These are phyloP conservation scores for Styela clava DNA, from an alignment of 23 tunicate genomes.

Conservation along the genomic window DNA sequence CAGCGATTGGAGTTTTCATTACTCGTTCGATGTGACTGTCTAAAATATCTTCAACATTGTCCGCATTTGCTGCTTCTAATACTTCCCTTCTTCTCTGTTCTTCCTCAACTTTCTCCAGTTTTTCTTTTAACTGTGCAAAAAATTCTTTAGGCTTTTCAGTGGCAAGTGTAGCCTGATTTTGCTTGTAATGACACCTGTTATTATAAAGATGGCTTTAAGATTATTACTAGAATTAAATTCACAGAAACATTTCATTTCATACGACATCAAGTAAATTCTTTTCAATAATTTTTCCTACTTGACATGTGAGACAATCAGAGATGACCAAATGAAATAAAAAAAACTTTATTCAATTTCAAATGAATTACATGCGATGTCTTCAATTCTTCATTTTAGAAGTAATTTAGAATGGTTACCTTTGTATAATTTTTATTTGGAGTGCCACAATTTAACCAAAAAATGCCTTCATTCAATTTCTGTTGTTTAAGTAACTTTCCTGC, in stretches of 20 bases:
- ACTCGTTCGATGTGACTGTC: constrained; percentile 30
- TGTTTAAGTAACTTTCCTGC: too few relatives aligned
- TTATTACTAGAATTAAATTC: background rate
- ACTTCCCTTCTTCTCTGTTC: constrained; percentile 35
- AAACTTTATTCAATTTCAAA: too few relatives aligned
- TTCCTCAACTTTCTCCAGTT: constrained; percentile 61
- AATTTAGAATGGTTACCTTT: too few relatives aligned
- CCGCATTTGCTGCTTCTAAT: background rate
- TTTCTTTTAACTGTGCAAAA: constrained; percentile 40
- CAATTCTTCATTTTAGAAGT: too few relatives aligned
- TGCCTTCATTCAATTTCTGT: too few relatives aligned
- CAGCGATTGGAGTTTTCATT: constrained; percentile 21
- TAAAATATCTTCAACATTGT: constrained; percentile 19
- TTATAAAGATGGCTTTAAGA: background rate
- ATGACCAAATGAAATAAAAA: too few relatives aligned
- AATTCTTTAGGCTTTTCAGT: constrained; percentile 71
- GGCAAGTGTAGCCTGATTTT: constrained; percentile 68
- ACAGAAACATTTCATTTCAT: too few relatives aligned
- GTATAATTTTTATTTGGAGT: too few relatives aligned
- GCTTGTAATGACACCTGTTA: constrained; percentile 18
- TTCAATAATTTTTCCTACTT: too few relatives aligned
- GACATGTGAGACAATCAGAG: too few relatives aligned
- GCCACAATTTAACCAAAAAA: too few relatives aligned
- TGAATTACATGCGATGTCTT: too few relatives aligned
- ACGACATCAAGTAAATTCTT: background rate